These are phyloP conservation scores for Antechinus flavipes DNA, from an alignment of 2,113 vertebrate species.

Conservation along the genomic window DNA sequence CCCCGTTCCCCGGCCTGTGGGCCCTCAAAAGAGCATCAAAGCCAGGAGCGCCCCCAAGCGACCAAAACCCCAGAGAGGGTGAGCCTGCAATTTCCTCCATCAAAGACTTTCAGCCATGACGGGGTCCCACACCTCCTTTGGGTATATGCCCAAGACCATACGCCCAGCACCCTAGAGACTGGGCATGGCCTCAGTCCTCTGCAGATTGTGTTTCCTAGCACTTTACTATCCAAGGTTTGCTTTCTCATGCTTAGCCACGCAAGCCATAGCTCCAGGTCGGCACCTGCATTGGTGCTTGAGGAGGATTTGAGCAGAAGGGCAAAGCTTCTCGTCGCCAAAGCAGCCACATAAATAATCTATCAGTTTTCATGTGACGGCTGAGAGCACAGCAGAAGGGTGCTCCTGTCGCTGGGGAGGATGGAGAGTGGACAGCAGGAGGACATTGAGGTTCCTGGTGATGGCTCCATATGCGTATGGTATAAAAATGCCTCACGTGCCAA, in stretches of 20 bases:
- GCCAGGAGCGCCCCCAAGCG: conserved; percentile 82
- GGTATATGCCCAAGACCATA: conserved; percentile 37
- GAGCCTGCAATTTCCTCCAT: conserved; percentile 59
- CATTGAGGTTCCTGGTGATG: conserved; percentile 55
- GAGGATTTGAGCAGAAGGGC: conserved; percentile 44
- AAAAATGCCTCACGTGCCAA: conserved; percentile 67
- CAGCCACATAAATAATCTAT: conserved; percentile 50
- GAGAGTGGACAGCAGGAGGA: conserved; percentile 1
- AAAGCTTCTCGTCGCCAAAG: conserved; percentile 36
- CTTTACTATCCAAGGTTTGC: conserved; percentile 79
- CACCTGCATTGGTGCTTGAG: conserved; percentile 45
- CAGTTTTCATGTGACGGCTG: conserved; percentile 14
- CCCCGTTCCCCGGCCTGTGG: conserved; percentile 64
- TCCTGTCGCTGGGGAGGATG: conserved; percentile 42
- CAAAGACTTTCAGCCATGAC: conserved; percentile 51
- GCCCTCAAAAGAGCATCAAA: conserved; percentile 83
- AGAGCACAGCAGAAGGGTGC: conserved; percentile 6
- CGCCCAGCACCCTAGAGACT: conserved; percentile 51
- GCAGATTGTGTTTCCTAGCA: conserved; percentile 74
- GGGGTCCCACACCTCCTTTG: conserved; percentile 51
- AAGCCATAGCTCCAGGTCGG: conserved; percentile 71
- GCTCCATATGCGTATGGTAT: conserved; percentile 53
- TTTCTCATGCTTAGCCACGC: conserved; percentile 75
- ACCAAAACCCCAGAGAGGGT: conserved; percentile 76
- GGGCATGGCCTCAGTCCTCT: conserved; percentile 31